These are phyloP conservation scores for Garrulus glandarius DNA, from an alignment of 2,797 vertebrate genomes.

Conservation along the genomic window DNA sequence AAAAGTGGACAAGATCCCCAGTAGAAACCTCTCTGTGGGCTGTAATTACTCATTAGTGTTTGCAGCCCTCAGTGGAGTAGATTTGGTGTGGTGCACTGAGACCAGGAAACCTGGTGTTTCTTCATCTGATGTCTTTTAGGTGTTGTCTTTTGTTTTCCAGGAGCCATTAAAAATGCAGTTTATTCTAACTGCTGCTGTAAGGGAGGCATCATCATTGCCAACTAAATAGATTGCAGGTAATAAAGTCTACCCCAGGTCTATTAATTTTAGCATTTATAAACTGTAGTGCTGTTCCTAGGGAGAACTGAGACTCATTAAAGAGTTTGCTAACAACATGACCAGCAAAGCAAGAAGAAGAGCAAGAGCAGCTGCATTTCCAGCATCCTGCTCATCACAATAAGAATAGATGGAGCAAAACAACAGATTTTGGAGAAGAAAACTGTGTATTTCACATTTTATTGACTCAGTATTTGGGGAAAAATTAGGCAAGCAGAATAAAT, in stretches of 20 bases:
- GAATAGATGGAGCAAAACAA: neutral
- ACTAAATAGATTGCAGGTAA: slow-evolving; percentile 30
- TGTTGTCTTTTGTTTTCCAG: slow-evolving; percentile 48
- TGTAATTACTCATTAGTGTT: slow-evolving; percentile 14
- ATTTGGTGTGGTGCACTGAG: neutral
- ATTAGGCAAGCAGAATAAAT: neutral
- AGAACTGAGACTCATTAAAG: slow-evolving; percentile 7
- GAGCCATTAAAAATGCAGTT: slow-evolving; percentile 46
- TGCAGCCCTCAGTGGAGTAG: neutral
- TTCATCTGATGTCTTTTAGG: slow-evolving; percentile 19
- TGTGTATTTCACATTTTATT: neutral
- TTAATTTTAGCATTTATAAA: slow-evolving; percentile 66
- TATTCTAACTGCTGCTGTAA: slow-evolving; percentile 35
- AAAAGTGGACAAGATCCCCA: neutral
- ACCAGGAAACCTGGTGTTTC: slow-evolving; percentile 27
- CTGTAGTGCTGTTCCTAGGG: neutral
- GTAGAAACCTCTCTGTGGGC: neutral
- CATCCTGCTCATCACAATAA: neutral
- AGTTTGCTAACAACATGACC: slow-evolving; percentile 4
- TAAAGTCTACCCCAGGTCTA: slow-evolving; percentile 41
- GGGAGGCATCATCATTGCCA: slow-evolving; percentile 21
- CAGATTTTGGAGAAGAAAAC: neutral
- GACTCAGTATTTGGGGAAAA: neutral
- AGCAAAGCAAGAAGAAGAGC: neutral
- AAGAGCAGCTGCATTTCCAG: neutral